Evolutionary conservation across 2,113 vertebrate genomes (phyloP).

Genomic region (Campylorhamphus procurvoides): DNA sequence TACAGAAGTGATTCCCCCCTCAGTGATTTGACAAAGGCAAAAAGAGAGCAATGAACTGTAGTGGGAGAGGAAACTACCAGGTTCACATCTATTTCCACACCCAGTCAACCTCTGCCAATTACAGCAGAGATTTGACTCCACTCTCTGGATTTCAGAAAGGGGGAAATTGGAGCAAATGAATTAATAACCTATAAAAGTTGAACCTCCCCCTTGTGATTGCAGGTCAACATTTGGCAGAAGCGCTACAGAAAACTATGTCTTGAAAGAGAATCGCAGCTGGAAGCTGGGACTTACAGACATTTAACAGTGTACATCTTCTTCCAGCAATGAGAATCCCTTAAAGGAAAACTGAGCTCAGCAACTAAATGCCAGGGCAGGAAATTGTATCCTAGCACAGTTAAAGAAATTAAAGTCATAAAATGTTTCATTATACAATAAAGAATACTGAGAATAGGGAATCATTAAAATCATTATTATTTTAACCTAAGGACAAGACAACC

Average conservation of each 20-base stretch:
- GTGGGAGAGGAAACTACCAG: not conserved
- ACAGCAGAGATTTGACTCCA: not conserved
- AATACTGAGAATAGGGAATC: not conserved
- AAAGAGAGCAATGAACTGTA: not conserved
- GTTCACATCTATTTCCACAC: not conserved
- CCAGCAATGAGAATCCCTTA: not conserved
- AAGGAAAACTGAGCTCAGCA: not conserved
- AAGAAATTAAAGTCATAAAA: not conserved
- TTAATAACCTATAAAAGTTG: not conserved
- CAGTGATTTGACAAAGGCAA: not conserved
- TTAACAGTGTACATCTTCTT: not conserved
- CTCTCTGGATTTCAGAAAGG: not conserved
- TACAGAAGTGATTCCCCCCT: not conserved
- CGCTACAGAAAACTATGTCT: not conserved
- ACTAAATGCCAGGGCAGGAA: not conserved
- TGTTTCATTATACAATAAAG: not conserved
- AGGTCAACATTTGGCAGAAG: not conserved
- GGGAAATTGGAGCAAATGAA: not conserved
- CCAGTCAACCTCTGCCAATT: not conserved
- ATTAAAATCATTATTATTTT: not conserved
- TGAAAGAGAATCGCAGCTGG: not conserved
- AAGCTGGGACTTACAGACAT: not conserved
- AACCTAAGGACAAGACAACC: not conserved
- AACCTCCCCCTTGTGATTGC: accelerated
- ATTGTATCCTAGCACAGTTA: not conserved